Evolutionary conservation across 2,888 invertebrate genomes (phyloP), one percentile per base, ranked within the genome.

Genomic region (Drosophila suboccidentalis): DNA sequence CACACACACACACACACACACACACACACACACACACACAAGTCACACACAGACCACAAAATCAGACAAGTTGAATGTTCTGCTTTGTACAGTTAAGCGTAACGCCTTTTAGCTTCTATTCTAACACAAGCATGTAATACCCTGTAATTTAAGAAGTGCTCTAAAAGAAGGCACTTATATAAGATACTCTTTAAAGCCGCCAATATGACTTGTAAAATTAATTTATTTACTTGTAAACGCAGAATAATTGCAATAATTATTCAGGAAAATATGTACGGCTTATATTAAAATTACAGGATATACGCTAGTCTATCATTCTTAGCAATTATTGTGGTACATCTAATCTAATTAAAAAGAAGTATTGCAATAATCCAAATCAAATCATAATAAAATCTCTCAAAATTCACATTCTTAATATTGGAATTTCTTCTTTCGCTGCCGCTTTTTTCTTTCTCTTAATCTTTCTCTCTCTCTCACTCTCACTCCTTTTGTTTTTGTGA

Each of bases 21-120:
- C 51, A 49, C 38, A 38, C 49, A 62, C 22, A 4, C 26, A 26
- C 26, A 66, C 59, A 49, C 43, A 43, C 47, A 61, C 22, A 22
- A 22, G 4, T 22, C 26, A 26, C 26, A 26, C 50, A 36, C 53
- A 36, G 53, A 55, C 53, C 19, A 17, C 19, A 68, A 39, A 74
- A 62, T 43, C 58, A 65, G 69, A 64, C 64, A 62, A 69, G 58
- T 65, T 70, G 75, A 76, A 65, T 73, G 74, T 55, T 32, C 64
- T 63, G 53, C 53, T 51, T 43, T 58, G 29, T 76, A 59, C 63
- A 68, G 46, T 66, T 61, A 47, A 68, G 43, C 50, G 63, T 29
- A 39, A 61, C 54, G 71, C 53, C 65, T 41, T 50, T 47, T 29
- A 38, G 38, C 34, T 54, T 54, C 38, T 46, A 19, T 17, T 11